Base-by-base conservation (phyloP, 2,888 invertebrate genomes). In the Brachyptera risi region DNA sequence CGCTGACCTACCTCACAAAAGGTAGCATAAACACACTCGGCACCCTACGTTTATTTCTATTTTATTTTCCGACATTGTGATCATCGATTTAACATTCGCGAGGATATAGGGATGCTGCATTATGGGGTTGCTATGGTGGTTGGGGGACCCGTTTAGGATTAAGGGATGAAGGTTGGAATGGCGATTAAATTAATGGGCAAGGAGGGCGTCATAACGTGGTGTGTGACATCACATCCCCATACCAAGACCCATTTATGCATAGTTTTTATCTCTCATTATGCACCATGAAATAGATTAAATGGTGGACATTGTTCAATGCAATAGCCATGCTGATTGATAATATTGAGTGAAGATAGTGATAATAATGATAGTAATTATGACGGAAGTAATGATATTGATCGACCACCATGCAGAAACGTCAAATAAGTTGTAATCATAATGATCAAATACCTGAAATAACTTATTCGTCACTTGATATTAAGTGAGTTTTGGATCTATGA, bases 171-270 rank as follows among this genome's bases (percentile, higher is more conserved):
- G 44, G 60, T 37, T 60, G 57, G 15, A 61, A 51, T 51, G 31
- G 19, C 58, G 51, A 58, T 58, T 58, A 61, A 61, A 61, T 61
- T 58, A 58, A 58, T 58, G 61, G 42, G 40, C 27, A 27, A 42
- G 40, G 26, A 31, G 60, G 56, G 54, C 56, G 37, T 11, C 44
- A 44, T 54, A 54, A 51, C 42, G 13, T 26, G 51, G 24, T 51
- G 50, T n/a, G n/a, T 51, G 51, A 21, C 51, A 47, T 47, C 24
- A 19, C 4, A 13, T 21, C 24, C 9, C 15, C 40, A n/a, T n/a
- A 40, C 35, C 35, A 31, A 31, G 2, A 42, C 42, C 17, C 42
- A 42, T n/a, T n/a, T n/a, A 31, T 31, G 31, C 31, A n/a, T 31
- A 31, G 31, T 31, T 31, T 31, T 31, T 31, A 31, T 31, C 31